Evolutionary conservation across 2,888 invertebrate genomes (phyloP).

Genomic region (Chrysolina oricalcia): DNA sequence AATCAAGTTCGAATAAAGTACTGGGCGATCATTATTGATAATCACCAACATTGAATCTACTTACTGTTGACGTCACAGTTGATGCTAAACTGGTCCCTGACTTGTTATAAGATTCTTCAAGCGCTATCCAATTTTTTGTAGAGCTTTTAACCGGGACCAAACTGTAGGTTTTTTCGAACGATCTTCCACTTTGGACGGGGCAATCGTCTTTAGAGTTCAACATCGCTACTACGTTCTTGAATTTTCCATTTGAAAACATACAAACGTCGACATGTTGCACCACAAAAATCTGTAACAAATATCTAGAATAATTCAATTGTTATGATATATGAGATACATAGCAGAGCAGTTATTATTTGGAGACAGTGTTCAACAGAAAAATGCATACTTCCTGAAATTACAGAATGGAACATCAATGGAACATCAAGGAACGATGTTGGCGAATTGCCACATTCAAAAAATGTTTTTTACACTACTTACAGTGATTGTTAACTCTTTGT

Average conservation of each 20-base stretch:
- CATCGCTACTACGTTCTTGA: conserved; percentile 91
- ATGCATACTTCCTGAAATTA: too few relatives aligned
- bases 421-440: too few relatives aligned
- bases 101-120: conserved; percentile 89
- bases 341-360: too few relatives aligned
- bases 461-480: too few relatives aligned
- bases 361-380: too few relatives aligned
- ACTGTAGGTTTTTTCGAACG: conserved; percentile 78
- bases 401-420: too few relatives aligned
- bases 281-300: conserved; percentile 80
- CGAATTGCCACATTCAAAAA: too few relatives aligned
- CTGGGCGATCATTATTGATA: not conserved
- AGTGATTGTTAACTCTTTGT: too few relatives aligned
- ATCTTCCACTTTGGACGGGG: conserved; percentile 80
- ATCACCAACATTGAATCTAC: not conserved
- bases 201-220: conserved; percentile 77
- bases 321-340: not conserved
- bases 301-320: not conserved
- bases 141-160: conserved; percentile 84
- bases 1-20: not conserved
- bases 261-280: conserved; percentile 95
- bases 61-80: conserved; percentile 72
- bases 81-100: conserved; percentile 76
- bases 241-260: conserved; percentile 96
- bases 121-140: conserved; percentile 92